Percentiles rank a stretch among this genome's conserved stretches.
Evolutionary conservation across 1,140 invertebrate genomes (phyloP).

Genomic region (Solenopsis fugax): DNA sequence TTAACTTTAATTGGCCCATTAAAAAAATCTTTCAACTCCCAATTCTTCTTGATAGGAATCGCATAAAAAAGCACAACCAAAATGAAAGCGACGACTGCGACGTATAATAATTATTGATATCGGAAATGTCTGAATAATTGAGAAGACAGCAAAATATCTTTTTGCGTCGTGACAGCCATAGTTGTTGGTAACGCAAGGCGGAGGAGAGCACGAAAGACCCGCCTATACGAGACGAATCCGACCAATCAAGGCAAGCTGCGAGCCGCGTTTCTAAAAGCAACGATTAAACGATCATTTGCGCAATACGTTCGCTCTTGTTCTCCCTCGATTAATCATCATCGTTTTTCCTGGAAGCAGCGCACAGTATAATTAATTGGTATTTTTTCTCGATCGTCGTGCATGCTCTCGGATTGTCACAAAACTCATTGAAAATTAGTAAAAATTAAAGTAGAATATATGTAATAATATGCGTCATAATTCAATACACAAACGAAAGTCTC

Average conservation of each 20-base stretch:
- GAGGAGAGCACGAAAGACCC: conserved; percentile 79
- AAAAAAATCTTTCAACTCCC: not conserved
- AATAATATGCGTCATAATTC: not conserved
- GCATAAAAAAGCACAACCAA: not conserved
- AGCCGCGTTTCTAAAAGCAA: conserved; percentile 66
- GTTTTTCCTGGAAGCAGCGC: not conserved
- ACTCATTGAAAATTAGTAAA: not conserved
- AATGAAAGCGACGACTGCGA: conserved; percentile 13
- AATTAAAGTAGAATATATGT: not conserved
- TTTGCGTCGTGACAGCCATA: conserved; percentile 81
- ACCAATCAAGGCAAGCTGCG: conserved; percentile 79
- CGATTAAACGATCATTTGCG: conserved; percentile 68
- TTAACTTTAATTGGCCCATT: not conserved
- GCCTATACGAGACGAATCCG: conserved; percentile 76
- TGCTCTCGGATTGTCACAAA: not conserved
- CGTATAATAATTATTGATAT: conserved; percentile 67
- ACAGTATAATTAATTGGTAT: not conserved
- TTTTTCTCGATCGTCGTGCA: not conserved
- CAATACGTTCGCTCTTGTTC: conserved; percentile 16
- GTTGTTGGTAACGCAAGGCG: conserved; percentile 78
- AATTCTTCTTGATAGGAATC: not conserved
- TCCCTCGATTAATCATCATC: conserved; percentile 17
- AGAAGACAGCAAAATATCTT: conserved; percentile 69
- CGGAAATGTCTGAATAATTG: conserved; percentile 61
- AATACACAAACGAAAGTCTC: not conserved